These are phyloP conservation scores for Eilema griseolum DNA, from an alignment of 2,888 invertebrate genomes.

Conservation along the genomic window DNA sequence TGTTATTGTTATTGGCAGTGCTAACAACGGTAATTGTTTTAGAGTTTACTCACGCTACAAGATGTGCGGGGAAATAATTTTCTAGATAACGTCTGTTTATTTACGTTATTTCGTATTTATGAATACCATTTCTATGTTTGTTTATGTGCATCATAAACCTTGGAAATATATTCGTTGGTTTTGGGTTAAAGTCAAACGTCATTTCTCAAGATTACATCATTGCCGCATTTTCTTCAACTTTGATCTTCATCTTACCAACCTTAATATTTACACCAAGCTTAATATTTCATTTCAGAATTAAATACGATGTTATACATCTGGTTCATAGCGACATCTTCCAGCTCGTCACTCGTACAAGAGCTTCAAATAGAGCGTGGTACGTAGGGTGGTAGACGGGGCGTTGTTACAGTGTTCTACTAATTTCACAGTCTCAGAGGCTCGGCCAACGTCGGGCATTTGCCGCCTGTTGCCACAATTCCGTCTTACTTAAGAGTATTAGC, in stretches of 20 bases:
- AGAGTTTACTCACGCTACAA: conserved; percentile 67
- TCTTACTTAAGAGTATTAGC: conserved; percentile 66
- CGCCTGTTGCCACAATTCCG: conserved; percentile 66
- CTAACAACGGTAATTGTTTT: conserved; percentile 77
- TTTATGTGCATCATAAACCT: neutral
- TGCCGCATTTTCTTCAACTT: neutral
- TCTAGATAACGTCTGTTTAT: conserved; percentile 45
- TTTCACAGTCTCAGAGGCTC: conserved; percentile 74
- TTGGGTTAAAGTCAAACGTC: neutral
- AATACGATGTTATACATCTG: conserved; percentile 16
- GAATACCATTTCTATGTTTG: neutral
- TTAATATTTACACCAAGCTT: conserved; percentile 7
- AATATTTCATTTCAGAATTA: conserved; percentile 20
- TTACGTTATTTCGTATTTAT: conserved; percentile 35
- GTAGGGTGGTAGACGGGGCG: conserved; percentile 42
- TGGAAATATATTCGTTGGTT: neutral
- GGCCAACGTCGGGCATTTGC: conserved; percentile 60
- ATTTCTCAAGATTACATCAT: neutral
- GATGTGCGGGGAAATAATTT: conserved; percentile 51
- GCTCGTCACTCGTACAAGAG: conserved; percentile 49
- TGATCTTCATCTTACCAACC: neutral
- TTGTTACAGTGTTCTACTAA: conserved; percentile 72
- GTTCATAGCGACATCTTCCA: conserved; percentile 43
- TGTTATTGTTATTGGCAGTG: conserved; percentile 81
- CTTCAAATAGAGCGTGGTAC: conserved; percentile 57